Conservation (phyloP, 2,113 vertebrate genomes). For the Polyodon spathula region DNA sequence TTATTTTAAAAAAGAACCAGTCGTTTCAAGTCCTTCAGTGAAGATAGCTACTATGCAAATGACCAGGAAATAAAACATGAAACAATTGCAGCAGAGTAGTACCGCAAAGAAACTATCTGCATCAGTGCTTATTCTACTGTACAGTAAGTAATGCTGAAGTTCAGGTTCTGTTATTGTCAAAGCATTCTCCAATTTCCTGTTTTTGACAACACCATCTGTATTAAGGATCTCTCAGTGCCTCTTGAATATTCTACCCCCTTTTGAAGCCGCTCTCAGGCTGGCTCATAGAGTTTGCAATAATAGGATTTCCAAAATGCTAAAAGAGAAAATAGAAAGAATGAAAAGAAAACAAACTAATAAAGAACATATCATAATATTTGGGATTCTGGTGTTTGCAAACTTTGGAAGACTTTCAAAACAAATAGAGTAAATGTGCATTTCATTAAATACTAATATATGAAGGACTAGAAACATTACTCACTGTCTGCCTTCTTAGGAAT, state of each 20-base stretch:
- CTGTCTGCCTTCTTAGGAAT: slow-evolving; percentile 27
- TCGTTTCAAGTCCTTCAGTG: too few species aligned
- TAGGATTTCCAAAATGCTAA: slow-evolving; percentile 56
- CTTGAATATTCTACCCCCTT: slow-evolving; percentile 48
- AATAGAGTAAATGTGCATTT: slow-evolving; percentile 84
- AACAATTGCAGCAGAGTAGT: neutral
- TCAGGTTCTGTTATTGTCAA: neutral
- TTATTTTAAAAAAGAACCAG: too few species aligned
- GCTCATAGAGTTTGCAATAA: slow-evolving; percentile 59
- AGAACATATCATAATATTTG: slow-evolving; percentile 72
- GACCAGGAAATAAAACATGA: neutral
- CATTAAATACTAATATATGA: slow-evolving; percentile 89
- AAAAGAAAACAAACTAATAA: slow-evolving; percentile 90
- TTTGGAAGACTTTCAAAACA: slow-evolving; percentile 72
- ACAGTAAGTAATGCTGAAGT: neutral
- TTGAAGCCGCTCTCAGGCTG: slow-evolving; percentile 54
- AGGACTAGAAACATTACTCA: slow-evolving; percentile 53
- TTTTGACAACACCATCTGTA: slow-evolving; percentile 52
- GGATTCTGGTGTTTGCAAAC: slow-evolving; percentile 69
- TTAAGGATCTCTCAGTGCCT: slow-evolving; percentile 40
- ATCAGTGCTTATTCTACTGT: neutral
- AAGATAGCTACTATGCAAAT: neutral
- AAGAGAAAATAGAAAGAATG: slow-evolving; percentile 69
- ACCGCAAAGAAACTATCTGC: neutral
- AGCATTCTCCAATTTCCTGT: slow-evolving; percentile 66